Base-by-base conservation (phyloP, 2,797 vertebrate genomes). In the Melanotaenia parkinsoni region DNA sequence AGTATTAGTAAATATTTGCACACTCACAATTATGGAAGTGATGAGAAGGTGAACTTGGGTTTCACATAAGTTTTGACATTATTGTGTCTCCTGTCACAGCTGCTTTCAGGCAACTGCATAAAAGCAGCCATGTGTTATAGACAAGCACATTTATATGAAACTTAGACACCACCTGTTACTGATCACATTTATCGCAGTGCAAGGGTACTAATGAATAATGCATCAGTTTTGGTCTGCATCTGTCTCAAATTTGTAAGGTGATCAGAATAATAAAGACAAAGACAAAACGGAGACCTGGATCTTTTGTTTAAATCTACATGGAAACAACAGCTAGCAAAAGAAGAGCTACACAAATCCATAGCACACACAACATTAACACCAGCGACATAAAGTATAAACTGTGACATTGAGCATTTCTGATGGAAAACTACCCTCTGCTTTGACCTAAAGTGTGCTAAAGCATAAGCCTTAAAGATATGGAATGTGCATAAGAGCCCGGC, bases 161-260 rank as follows among this genome's bases (percentile, higher is more conserved):
- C 50, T 4, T 61, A 30, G 28, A 76, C 14, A 43, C 56, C 67
- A 67, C 70, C 62, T 53, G 70, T 66, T 20, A 20, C 67, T 54
- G 11, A 53, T 53, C 9, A 11, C 50, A 53, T 24, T 12, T 24
- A 53, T 22, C 10, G 1, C 2, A 53, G 22, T 11, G 50, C n/a
- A 53, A 10, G 22, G 3, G 22, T n/a, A 22, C n/a, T 24, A 53
- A 71, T 83, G 63, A 88, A 86, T 80, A 82, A 84, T 81, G 40
- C 30, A 87, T 63, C 37, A 47, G 37, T 2, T 60, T 58, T 62
- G 33, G 18, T 74, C 59, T 54, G 68, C 69, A 61, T 71, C 70
- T 26, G 68, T 76, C 69, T 82, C 76, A 70, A 65, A 81, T 77
- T 58, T 77, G 67, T 69, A 79, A 83, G 28, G 75, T 64, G 67